Evolutionary conservation across 2,113 vertebrate species (phyloP).

Genomic region (Laterallus jamaicensis): DNA sequence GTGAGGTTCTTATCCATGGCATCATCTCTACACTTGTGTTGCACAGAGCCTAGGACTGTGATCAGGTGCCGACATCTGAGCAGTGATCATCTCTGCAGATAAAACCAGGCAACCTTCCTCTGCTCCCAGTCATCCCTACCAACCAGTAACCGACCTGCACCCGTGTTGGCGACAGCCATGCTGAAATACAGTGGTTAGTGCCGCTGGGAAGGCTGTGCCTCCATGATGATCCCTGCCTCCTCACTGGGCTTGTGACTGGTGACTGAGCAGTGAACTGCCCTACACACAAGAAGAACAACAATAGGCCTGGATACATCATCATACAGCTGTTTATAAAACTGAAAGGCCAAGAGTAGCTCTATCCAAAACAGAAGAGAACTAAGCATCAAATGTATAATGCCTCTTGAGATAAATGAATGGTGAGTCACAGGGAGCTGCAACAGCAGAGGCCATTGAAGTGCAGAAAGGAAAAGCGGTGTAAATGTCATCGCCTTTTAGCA

Average conservation of each 20-base stretch:
- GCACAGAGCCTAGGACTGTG: too few species aligned
- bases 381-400: not conserved
- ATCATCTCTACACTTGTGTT: not conserved
- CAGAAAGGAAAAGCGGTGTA: not conserved
- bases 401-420: not conserved
- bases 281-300: not conserved
- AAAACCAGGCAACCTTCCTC: not conserved
- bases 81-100: not conserved
- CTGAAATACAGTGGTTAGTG: accelerated
- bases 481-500: not conserved
- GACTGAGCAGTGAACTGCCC: not conserved
- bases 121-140: not conserved
- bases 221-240: not conserved
- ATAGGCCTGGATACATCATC: not conserved
- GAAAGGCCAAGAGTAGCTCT: not conserved
- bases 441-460: not conserved
- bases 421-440: not conserved
- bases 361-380: not conserved
- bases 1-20: not conserved
- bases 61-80: not conserved
- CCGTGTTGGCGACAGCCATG: accelerated
- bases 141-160: not conserved
- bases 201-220: not conserved
- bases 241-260: not conserved
- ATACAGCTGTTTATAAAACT: not conserved